phyloP scores from a whole-genome alignment of 2,888 invertebrate genomes.

The Dendrolimus pini region DNA sequence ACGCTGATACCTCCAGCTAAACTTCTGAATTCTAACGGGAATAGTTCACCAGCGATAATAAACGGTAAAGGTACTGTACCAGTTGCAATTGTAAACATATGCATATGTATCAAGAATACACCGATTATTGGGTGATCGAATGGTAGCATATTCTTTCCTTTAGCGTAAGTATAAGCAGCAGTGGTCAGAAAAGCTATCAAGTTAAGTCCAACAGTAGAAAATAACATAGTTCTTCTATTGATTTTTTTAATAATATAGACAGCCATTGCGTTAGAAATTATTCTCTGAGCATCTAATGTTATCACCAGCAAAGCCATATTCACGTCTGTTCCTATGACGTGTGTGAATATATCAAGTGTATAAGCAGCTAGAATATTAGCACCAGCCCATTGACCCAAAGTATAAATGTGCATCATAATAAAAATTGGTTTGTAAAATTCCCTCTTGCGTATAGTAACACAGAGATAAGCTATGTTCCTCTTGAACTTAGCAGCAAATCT shows the following conservation, averaged over 20 bases:
- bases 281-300: conserved; percentile 24
- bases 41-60: conserved; percentile 80
- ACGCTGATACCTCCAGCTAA: conserved; percentile 51
- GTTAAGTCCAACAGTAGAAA: conserved; percentile 20
- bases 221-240: conserved; percentile 24
- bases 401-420: conserved; percentile 31
- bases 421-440: conserved; percentile 36
- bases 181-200: conserved; percentile 18
- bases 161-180: conserved; percentile 24
- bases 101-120: conserved; percentile 13
- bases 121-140: conserved; percentile 24
- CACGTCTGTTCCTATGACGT: conserved; percentile 17
- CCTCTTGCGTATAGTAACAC: conserved; percentile 20
- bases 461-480: conserved; percentile 20
- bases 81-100: conserved; percentile 54
- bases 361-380: conserved; percentile 27
- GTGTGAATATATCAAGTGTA: conserved; percentile 20
- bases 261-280: conserved; percentile 23
- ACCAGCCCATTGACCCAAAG: conserved; percentile 28
- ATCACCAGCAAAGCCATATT: conserved; percentile 21
- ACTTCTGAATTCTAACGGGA: conserved; percentile 69
- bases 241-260: conserved; percentile 26
- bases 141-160: conserved; percentile 13
- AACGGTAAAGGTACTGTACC: conserved; percentile 76
- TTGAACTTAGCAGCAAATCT: conserved; percentile 18